These are phyloP conservation scores for Aramus guarauna DNA, from an alignment of 2,113 vertebrate species.

Conservation along the genomic window DNA sequence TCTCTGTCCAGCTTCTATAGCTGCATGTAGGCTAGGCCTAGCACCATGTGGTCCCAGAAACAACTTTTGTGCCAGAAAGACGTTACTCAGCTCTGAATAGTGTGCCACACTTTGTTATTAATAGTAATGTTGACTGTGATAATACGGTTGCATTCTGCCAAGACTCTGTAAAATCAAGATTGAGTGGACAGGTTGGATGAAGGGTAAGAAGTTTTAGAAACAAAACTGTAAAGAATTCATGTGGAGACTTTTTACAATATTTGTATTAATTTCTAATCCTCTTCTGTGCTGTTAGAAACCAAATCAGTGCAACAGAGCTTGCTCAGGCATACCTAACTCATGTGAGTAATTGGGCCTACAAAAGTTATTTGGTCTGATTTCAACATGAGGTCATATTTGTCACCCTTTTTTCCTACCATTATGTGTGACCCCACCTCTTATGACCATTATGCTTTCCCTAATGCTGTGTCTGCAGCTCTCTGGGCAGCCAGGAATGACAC, in stretches of 20 bases:
- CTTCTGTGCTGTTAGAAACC: background rate
- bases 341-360: rapidly evolving
- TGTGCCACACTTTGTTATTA: background rate
- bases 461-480: background rate
- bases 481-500: background rate
- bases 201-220: background rate
- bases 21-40: background rate
- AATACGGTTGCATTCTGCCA: background rate
- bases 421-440: background rate
- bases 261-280: background rate
- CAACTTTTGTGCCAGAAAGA: background rate
- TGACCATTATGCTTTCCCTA: background rate
- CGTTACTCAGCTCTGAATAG: background rate
- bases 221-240: background rate
- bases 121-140: background rate
- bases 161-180: background rate
- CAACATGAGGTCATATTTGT: background rate
- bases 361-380: background rate
- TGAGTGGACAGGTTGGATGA: background rate
- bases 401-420: background rate
- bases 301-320: background rate
- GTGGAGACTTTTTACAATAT: background rate
- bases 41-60: background rate
- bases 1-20: background rate
- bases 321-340: background rate